A percentile compares a stretch with the other conserved stretches of the same genome.
phyloP scores from a whole-genome alignment of 1,140 invertebrate species.

The Maconellicoccus hirsutus region DNA sequence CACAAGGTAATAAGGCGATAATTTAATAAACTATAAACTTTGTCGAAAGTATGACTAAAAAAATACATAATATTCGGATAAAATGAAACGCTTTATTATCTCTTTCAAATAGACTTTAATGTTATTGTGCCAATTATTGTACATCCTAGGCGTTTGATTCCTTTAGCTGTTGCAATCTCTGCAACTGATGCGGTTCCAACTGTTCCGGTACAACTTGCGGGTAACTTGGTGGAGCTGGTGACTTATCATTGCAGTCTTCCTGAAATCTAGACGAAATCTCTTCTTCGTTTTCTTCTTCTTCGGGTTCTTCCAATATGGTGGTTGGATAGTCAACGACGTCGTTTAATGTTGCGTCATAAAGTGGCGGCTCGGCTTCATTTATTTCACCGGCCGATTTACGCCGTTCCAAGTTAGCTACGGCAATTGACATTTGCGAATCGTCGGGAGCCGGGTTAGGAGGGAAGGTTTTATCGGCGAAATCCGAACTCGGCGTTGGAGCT shows the following conservation, averaged over 20 bases:
- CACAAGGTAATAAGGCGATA: neutral
- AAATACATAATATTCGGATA: neutral
- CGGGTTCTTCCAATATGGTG: slow-evolving; percentile 24
- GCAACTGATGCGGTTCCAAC: slow-evolving; percentile 68
- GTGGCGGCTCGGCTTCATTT: slow-evolving; percentile 8
- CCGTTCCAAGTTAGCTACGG: slow-evolving; percentile 26
- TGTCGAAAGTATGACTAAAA: neutral
- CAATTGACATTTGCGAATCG: slow-evolving; percentile 28
- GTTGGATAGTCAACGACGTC: neutral
- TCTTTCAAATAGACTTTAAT: neutral
- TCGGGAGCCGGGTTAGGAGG: slow-evolving; percentile 43
- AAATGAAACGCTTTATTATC: slow-evolving; percentile 1
- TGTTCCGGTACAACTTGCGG: slow-evolving; percentile 55
- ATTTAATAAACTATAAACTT: neutral
- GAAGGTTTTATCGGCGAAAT: slow-evolving; percentile 52
- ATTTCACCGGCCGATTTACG: slow-evolving; percentile 19
- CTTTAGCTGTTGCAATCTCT: slow-evolving; percentile 68
- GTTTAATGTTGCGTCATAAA: slow-evolving; percentile 5
- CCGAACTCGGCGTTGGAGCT: slow-evolving; percentile 73
- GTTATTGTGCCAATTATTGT: slow-evolving; percentile 1
- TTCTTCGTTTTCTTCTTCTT: slow-evolving; percentile 27
- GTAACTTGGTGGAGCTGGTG: slow-evolving; percentile 27
- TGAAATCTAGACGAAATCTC: neutral
- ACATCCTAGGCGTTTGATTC: slow-evolving; percentile 72
- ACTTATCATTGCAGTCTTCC: neutral